Evolutionary conservation across 2,888 invertebrate species (phyloP).

Genomic region (Carcina quercana): DNA sequence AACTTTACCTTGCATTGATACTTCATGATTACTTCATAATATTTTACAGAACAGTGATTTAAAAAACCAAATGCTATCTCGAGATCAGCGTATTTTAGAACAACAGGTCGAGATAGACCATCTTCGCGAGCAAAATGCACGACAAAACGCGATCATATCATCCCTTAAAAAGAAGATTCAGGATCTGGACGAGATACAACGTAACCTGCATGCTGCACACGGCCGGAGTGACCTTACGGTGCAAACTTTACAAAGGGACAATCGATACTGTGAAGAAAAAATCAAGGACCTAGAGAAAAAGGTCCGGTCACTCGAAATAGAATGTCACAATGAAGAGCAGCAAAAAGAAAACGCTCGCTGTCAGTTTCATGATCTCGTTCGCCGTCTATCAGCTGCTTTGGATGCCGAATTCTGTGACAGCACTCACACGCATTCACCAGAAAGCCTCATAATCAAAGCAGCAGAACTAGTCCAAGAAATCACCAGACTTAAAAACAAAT

Average conservation of each 20-base stretch:
- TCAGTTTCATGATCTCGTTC: slow-evolving; percentile 81
- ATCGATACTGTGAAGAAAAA: slow-evolving; percentile 82
- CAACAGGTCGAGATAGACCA: slow-evolving; percentile 87
- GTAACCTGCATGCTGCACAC: slow-evolving; percentile 76
- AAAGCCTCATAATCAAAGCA: slow-evolving; percentile 83
- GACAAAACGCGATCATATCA: slow-evolving; percentile 86
- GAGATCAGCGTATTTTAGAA: slow-evolving; percentile 83
- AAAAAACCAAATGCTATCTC: slow-evolving; percentile 80
- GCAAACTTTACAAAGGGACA: slow-evolving; percentile 84
- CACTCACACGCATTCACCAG: slow-evolving; percentile 77
- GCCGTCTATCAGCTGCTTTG: slow-evolving; percentile 81
- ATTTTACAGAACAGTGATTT: slow-evolving; percentile 78
- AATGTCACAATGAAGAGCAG: slow-evolving; percentile 81
- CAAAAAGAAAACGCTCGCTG: slow-evolving; percentile 82
- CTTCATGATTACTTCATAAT: background rate
- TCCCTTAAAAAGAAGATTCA: slow-evolving; percentile 86
- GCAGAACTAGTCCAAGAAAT: slow-evolving; percentile 85
- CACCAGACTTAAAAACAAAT: slow-evolving; percentile 77
- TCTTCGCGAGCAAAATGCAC: slow-evolving; percentile 85
- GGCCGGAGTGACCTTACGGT: slow-evolving; percentile 81
- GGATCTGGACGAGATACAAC: slow-evolving; percentile 85
- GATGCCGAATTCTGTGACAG: slow-evolving; percentile 81
- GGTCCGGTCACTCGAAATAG: slow-evolving; percentile 81
- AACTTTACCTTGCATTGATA: too few relatives aligned
- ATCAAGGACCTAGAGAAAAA: slow-evolving; percentile 85